Percentiles rank a stretch among this genome's conserved stretches.
Conservation (phyloP, 2,113 vertebrate genomes). For the Paratilapia polleni region DNA sequence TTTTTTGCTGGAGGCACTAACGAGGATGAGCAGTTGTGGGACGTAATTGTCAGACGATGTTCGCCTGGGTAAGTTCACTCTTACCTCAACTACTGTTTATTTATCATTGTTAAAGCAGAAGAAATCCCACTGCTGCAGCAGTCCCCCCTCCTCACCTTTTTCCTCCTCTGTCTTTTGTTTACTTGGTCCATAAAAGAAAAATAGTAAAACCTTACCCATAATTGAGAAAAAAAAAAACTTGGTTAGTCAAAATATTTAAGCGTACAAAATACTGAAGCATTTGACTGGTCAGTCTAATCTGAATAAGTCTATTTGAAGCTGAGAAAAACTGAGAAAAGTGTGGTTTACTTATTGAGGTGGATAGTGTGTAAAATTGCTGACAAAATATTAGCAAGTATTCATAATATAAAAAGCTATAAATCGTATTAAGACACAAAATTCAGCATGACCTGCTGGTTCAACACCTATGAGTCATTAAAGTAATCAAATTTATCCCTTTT, state of each 20-base stretch:
- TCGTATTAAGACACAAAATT: constrained; percentile 28
- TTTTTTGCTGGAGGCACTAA: neutral
- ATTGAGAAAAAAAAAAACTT: neutral
- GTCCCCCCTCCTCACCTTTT: neutral
- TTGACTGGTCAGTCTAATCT: constrained; percentile 11
- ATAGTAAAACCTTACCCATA: neutral
- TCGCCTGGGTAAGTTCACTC: neutral
- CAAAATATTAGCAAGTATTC: constrained; percentile 26
- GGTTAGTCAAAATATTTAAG: constrained; percentile 24
- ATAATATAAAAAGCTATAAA: constrained; percentile 29
- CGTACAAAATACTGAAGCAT: neutral
- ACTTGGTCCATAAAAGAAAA: neutral
- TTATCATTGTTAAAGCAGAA: constrained; percentile 1
- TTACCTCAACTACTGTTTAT: constrained; percentile 8
- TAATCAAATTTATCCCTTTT: constrained; percentile 57
- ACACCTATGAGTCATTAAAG: constrained; percentile 16
- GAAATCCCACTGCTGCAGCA: neutral
- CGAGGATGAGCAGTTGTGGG: neutral
- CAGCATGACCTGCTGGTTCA: constrained; percentile 22
- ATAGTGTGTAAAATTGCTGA: constrained; percentile 44
- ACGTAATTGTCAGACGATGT: neutral
- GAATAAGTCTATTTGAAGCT: constrained; percentile 2
- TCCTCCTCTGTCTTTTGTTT: neutral
- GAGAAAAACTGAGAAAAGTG: constrained; percentile 17
- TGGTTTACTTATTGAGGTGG: constrained; percentile 37